Conservation (phyloP, 2,888 invertebrate species). For the Mylabris sibirica region DNA sequence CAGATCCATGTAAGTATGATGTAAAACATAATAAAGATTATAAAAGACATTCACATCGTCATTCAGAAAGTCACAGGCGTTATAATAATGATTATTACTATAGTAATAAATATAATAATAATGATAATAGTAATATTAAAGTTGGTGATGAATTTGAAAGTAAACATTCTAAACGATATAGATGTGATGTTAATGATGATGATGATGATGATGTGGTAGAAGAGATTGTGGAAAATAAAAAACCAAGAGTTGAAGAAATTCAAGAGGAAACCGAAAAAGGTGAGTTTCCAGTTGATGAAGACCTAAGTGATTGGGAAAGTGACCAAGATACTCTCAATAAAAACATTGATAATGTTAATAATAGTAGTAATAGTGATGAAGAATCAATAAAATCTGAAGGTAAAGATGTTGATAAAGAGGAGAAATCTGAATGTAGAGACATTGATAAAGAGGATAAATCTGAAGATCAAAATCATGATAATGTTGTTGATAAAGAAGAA, state of each 20-base stretch:
- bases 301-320: not conserved
- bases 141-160: slow-evolving; percentile 78
- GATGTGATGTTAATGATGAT: not conserved
- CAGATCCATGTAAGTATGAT: slow-evolving; percentile 34
- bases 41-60: slow-evolving; percentile 32
- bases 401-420: slow-evolving; percentile 14
- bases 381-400: slow-evolving; percentile 7
- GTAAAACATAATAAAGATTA: slow-evolving; percentile 27
- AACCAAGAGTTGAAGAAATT: not conserved
- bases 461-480: too few relatives aligned
- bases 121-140: not conserved
- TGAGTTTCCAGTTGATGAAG: slow-evolving; percentile 8
- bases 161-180: slow-evolving; percentile 53
- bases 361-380: not conserved
- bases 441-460: not conserved
- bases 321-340: not conserved
- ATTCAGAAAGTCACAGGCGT: slow-evolving; percentile 31
- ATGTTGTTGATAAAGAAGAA: slow-evolving; percentile 23
- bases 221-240: not conserved
- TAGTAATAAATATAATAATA: slow-evolving; percentile 3
- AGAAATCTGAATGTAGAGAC: slow-evolving; percentile 15
- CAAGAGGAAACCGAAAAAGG: not conserved
- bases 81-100: slow-evolving; percentile 15
- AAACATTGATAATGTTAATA: not conserved
- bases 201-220: not conserved